phyloP scores from a whole-genome alignment of 1,140 invertebrate genomes.

The Rhizoglyphus robini region DNA sequence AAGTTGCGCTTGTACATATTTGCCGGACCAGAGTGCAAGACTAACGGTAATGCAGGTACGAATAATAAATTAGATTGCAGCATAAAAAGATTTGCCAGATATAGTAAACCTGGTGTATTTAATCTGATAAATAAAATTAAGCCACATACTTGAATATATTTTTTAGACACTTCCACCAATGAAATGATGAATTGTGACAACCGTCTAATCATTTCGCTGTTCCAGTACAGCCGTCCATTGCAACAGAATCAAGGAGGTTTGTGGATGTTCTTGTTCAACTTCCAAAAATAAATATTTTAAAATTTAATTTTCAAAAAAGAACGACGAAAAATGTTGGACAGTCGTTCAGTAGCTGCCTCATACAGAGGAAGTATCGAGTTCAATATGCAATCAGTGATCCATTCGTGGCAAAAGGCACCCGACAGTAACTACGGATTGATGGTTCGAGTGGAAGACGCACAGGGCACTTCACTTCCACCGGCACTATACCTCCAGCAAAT shows the following conservation, averaged over 20 bases:
- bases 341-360: neutral
- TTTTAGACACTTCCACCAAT: no score
- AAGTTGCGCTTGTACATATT: conserved; percentile 7
- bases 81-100: no score
- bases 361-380: conserved; percentile 8
- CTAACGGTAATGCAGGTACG: no score
- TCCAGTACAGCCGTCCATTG: conserved; percentile 13
- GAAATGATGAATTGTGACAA: neutral
- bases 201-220: conserved; percentile 3
- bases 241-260: neutral
- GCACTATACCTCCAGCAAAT: neutral
- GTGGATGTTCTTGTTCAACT: neutral
- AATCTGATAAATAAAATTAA: no score
- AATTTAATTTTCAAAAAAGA: conserved; percentile 9
- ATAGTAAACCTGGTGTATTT: no score
- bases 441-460: neutral
- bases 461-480: neutral
- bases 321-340: neutral
- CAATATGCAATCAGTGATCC: conserved; percentile 4
- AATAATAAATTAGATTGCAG: no score
- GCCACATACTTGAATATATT: no score
- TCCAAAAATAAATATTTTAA: neutral
- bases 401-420: neutral
- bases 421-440: neutral
- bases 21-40: neutral